phyloP scores from a whole-genome alignment of 2,888 invertebrate genomes.

The Morpho deidamia region DNA sequence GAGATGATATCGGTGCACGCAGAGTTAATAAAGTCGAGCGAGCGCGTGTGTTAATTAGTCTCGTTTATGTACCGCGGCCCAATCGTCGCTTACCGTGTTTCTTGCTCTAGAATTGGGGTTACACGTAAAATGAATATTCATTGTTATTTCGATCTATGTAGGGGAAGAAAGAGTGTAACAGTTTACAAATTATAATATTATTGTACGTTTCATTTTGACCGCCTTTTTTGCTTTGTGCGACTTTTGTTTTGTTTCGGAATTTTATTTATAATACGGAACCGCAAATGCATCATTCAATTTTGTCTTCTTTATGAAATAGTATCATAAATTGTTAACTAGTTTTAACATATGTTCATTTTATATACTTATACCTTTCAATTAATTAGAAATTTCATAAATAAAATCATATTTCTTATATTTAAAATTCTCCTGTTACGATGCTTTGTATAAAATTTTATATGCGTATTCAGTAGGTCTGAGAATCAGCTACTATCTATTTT shows the following conservation, averaged over 20 bases:
- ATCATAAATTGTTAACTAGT: too few relatives aligned
- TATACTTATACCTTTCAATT: too few relatives aligned
- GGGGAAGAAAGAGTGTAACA: conserved; percentile 3
- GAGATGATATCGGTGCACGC: conserved; percentile 25
- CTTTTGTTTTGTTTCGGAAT: neutral
- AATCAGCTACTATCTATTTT: too few relatives aligned
- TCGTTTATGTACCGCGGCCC: conserved; percentile 10
- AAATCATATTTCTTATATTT: too few relatives aligned
- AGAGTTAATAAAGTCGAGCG: conserved; percentile 15
- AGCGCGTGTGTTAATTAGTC: conserved; percentile 13
- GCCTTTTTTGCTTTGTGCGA: neutral
- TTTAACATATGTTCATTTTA: too few relatives aligned
- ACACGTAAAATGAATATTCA: conserved; percentile 18
- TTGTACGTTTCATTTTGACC: neutral
- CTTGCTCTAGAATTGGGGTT: conserved; percentile 13
- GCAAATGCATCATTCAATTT: too few relatives aligned
- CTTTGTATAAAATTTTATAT: too few relatives aligned
- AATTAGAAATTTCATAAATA: too few relatives aligned
- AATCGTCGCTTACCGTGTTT: conserved; percentile 12
- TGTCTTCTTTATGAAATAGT: too few relatives aligned
- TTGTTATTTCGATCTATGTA: conserved; percentile 5
- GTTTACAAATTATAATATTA: neutral
- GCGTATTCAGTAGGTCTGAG: too few relatives aligned
- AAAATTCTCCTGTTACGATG: too few relatives aligned
- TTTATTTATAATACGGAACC: too few relatives aligned